Conservation (phyloP, 37 sponge, comb jelly and placozoan genomes). For the Cliona cf. orientalis region DNA sequence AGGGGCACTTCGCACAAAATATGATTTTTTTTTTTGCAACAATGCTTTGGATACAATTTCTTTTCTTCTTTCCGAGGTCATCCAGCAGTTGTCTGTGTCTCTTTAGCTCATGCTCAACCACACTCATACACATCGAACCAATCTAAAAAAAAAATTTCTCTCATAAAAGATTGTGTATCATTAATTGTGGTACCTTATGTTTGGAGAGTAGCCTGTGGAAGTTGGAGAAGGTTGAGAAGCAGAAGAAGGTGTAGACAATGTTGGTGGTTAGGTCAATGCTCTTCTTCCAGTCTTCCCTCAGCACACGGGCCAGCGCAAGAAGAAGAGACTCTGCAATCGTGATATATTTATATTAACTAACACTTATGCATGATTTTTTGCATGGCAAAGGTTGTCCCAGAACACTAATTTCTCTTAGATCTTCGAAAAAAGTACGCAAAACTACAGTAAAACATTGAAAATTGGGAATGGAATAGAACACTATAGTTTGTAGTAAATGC, state of each 20-base stretch:
- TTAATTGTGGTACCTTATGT: slow-evolving; percentile 93
- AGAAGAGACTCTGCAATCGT: slow-evolving; percentile 92
- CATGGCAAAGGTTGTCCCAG: too few species aligned
- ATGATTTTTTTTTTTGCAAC: too few species aligned
- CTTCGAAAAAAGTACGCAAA: too few species aligned
- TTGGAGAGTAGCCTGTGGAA: slow-evolving; percentile 85
- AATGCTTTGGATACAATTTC: slow-evolving; percentile 44
- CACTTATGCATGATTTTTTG: too few species aligned
- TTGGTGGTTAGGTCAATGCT: slow-evolving; percentile 92
- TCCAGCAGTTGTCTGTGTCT: slow-evolving; percentile 65
- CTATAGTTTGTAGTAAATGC: too few species aligned
- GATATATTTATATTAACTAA: too few species aligned
- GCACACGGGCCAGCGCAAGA: slow-evolving; percentile 88
- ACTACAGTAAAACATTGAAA: not conserved
- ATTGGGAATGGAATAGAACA: too few species aligned
- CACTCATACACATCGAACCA: slow-evolving; percentile 87
- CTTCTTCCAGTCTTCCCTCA: slow-evolving; percentile 97
- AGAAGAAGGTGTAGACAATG: slow-evolving; percentile 96
- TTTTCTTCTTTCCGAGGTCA: slow-evolving; percentile 72
- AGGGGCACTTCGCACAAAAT: too few species aligned
- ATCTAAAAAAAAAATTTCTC: slow-evolving; percentile 30
- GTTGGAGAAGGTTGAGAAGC: slow-evolving; percentile 92
- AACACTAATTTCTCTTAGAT: too few species aligned
- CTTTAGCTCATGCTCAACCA: slow-evolving; percentile 89
- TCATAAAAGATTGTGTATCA: not conserved